These are phyloP conservation scores for Microcebus griseorufus DNA, from an alignment of 2,113 vertebrate genomes.

Conservation along the genomic window DNA sequence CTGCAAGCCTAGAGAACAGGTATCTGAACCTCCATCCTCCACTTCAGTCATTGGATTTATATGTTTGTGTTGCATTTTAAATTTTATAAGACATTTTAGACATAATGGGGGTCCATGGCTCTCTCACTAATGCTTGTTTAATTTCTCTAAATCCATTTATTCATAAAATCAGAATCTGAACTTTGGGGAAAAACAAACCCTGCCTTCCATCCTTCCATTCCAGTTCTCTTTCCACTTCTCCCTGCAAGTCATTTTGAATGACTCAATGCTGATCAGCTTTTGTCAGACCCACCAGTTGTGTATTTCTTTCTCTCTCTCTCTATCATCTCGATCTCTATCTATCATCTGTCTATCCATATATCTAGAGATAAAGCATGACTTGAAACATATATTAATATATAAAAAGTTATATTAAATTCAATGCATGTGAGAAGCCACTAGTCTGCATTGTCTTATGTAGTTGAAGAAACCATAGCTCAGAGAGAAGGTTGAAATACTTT, in stretches of 20 bases:
- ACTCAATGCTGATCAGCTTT: background rate
- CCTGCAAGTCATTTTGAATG: background rate
- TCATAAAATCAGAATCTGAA: slow-evolving; percentile 1
- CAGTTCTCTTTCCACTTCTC: background rate
- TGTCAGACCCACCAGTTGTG: background rate
- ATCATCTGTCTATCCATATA: background rate
- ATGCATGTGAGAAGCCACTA: background rate
- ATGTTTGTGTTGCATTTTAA: background rate
- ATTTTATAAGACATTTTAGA: background rate
- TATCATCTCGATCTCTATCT: background rate
- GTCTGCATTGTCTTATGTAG: background rate
- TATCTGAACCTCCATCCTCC: background rate
- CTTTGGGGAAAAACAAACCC: background rate
- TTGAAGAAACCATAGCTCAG: background rate
- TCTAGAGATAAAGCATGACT: background rate
- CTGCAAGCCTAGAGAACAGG: background rate
- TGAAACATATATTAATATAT: background rate
- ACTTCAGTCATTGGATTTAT: background rate
- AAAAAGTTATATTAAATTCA: background rate
- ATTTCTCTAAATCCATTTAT: background rate
- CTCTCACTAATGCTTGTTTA: background rate
- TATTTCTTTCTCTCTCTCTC: too few relatives aligned
- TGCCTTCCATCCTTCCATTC: background rate
- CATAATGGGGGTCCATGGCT: too few relatives aligned
- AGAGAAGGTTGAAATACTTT: background rate